phyloP scores from a whole-genome alignment of 92 coral and sea anemone genomes.

The Metridium senile region DNA sequence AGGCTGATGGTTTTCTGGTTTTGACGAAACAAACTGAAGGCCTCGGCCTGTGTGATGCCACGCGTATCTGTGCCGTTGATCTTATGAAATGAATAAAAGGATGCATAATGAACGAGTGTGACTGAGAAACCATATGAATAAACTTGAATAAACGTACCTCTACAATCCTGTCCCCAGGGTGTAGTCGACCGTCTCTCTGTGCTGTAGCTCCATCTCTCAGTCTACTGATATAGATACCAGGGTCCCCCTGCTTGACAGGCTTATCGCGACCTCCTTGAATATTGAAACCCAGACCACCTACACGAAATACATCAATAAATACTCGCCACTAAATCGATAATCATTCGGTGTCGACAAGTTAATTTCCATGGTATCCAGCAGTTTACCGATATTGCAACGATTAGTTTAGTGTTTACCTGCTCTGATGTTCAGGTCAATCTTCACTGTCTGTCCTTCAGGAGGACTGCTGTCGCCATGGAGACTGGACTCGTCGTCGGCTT shows the following conservation, averaged over 20 bases:
- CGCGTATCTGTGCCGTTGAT: constrained; percentile 70
- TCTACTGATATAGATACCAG: constrained; percentile 82
- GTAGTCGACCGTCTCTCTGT: constrained; percentile 85
- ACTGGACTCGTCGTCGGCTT: constrained; percentile 33
- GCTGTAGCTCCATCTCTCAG: constrained; percentile 93
- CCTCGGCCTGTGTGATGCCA: constrained; percentile 70
- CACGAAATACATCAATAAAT: too few species aligned
- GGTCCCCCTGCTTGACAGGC: constrained; percentile 76
- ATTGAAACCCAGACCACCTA: constrained; percentile 93
- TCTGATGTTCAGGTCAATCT: constrained; percentile 18
- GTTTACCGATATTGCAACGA: neutral
- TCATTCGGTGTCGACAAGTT: neutral
- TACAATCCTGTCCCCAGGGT: constrained; percentile 87
- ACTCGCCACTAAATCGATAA: neutral
- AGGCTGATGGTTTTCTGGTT: constrained; percentile 60
- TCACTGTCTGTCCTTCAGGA: constrained; percentile 6
- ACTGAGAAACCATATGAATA: too few species aligned
- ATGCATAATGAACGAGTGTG: too few species aligned
- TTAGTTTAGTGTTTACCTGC: constrained; percentile 10
- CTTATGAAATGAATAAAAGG: constrained; percentile 30
- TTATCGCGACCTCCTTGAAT: constrained; percentile 92
- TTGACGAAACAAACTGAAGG: constrained; percentile 62
- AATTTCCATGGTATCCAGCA: neutral
- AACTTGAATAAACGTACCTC: too few species aligned
- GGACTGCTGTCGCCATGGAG: constrained; percentile 35